Percentiles rank a stretch among this genome's conserved stretches.
Conservation (phyloP, 2,797 vertebrate species). For the Catostomus latipinnis region DNA sequence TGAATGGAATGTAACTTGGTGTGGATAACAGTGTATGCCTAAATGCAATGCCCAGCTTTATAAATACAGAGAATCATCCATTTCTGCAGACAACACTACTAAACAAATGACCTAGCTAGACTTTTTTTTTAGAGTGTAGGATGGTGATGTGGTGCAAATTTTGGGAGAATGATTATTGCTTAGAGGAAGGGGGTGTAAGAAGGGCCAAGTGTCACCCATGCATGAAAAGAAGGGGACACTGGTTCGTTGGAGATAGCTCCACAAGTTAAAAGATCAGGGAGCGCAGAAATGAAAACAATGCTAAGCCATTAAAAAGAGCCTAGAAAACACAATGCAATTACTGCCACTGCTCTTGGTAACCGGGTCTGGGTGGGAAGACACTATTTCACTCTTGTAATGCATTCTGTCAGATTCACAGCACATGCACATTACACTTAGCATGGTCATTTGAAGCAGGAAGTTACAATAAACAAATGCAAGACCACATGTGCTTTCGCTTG, state of each 20-base stretch:
- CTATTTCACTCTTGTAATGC: slow-evolving; percentile 80
- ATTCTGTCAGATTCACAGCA: slow-evolving; percentile 84
- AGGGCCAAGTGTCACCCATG: slow-evolving; percentile 71
- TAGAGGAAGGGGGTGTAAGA: slow-evolving; percentile 74
- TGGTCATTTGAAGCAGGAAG: slow-evolving; percentile 65
- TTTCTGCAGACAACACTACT: background rate
- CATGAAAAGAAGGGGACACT: slow-evolving; percentile 73
- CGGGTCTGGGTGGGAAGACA: slow-evolving; percentile 47
- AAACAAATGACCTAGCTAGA: slow-evolving; percentile 31
- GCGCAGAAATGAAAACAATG: slow-evolving; percentile 58
- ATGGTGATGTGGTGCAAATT: background rate
- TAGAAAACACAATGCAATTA: slow-evolving; percentile 59
- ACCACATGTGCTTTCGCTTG: slow-evolving; percentile 78
- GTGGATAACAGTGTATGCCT: too few relatives aligned
- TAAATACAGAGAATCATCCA: background rate
- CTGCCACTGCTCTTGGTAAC: slow-evolving; percentile 52
- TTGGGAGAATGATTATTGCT: slow-evolving; percentile 65
- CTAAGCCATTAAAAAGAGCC: slow-evolving; percentile 70
- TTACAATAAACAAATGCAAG: slow-evolving; percentile 66
- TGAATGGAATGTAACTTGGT: too few relatives aligned
- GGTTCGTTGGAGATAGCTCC: slow-evolving; percentile 64
- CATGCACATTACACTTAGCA: slow-evolving; percentile 70
- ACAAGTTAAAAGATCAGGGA: slow-evolving; percentile 70
- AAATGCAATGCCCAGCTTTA: background rate
- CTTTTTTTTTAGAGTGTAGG: slow-evolving; percentile 16